phyloP scores from a whole-genome alignment of 2,888 invertebrate species.

The Aspidiotus destructor region DNA sequence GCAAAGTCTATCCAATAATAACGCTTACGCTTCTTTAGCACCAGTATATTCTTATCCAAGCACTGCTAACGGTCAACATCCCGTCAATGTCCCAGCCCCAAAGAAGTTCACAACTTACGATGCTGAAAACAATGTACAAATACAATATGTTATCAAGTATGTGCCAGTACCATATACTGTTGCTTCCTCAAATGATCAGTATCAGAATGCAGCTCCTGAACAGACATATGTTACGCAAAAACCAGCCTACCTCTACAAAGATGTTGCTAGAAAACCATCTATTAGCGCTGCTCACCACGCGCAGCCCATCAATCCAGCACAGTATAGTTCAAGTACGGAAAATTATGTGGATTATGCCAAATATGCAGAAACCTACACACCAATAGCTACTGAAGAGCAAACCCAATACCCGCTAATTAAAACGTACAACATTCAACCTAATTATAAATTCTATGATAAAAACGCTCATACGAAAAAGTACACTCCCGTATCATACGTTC shows the following conservation, averaged over 20 bases:
- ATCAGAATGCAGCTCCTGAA: slow-evolving; percentile 1
- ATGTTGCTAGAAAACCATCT: slow-evolving; percentile 6
- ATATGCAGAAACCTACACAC: slow-evolving; percentile 18
- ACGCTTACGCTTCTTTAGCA: slow-evolving; percentile 25
- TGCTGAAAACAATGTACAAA: not conserved
- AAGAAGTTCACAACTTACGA: slow-evolving; percentile 21
- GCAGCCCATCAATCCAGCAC: slow-evolving; percentile 8
- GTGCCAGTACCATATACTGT: slow-evolving; percentile 22
- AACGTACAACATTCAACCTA: slow-evolving; percentile 6
- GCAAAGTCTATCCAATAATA: slow-evolving; percentile 18
- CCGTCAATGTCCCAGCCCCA: not conserved
- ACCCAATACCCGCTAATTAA: slow-evolving; percentile 14
- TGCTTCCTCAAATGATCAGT: slow-evolving; percentile 6
- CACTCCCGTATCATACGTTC: slow-evolving; percentile 21
- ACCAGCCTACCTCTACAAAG: slow-evolving; percentile 2
- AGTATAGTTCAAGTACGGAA: slow-evolving; percentile 13
- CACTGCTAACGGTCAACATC: not conserved
- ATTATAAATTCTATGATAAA: slow-evolving; percentile 23
- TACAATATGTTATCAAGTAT: slow-evolving; percentile 25
- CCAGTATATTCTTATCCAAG: slow-evolving; percentile 15
- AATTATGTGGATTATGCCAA: slow-evolving; percentile 17
- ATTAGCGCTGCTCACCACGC: not conserved
- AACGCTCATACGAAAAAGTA: slow-evolving; percentile 22
- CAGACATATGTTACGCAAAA: slow-evolving; percentile 12
- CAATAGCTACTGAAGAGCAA: not conserved